A percentile compares a stretch with the other conserved stretches of the same genome.
These are phyloP conservation scores for Brachionus koreanus DNA, from an alignment of 1,140 invertebrate genomes.

Conservation along the genomic window DNA sequence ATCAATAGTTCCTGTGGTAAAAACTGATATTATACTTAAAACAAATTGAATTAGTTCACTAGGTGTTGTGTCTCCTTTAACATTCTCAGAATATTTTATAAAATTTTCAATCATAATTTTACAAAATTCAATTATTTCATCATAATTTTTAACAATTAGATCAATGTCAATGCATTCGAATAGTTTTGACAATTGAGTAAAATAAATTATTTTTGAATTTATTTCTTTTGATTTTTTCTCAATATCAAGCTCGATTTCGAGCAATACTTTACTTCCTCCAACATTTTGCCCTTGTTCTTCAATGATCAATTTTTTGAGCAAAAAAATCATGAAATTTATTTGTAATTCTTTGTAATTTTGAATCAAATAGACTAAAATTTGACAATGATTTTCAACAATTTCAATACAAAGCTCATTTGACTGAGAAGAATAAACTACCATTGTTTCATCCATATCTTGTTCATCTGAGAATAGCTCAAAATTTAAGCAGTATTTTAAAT, in stretches of 20 bases:
- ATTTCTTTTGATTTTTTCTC: not conserved
- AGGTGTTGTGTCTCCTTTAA: not conserved
- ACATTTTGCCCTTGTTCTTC: not conserved
- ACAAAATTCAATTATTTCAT: conserved; percentile 41
- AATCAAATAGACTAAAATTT: conserved; percentile 2
- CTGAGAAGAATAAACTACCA: not conserved
- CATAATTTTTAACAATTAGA: conserved; percentile 14
- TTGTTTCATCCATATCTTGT: not conserved
- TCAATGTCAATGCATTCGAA: conserved; percentile 14
- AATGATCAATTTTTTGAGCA: not conserved
- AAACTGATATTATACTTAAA: conserved; percentile 34
- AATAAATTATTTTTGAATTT: conserved; percentile 38
- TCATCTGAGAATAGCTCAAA: not conserved
- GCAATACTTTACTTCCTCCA: not conserved
- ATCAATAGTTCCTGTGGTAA: conserved; percentile 10
- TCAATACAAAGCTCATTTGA: not conserved
- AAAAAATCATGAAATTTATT: conserved; percentile 12
- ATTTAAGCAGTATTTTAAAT: not conserved
- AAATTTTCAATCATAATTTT: conserved; percentile 22
- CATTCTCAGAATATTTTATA: not conserved
- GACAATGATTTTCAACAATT: not conserved
- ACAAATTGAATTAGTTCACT: conserved; percentile 25
- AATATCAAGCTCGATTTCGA: conserved; percentile 9
- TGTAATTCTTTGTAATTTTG: not conserved
- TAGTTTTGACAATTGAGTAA: conserved; percentile 2